Base-by-base conservation (phyloP, 2,113 vertebrate species). In the Lutjanus erythropterus region DNA sequence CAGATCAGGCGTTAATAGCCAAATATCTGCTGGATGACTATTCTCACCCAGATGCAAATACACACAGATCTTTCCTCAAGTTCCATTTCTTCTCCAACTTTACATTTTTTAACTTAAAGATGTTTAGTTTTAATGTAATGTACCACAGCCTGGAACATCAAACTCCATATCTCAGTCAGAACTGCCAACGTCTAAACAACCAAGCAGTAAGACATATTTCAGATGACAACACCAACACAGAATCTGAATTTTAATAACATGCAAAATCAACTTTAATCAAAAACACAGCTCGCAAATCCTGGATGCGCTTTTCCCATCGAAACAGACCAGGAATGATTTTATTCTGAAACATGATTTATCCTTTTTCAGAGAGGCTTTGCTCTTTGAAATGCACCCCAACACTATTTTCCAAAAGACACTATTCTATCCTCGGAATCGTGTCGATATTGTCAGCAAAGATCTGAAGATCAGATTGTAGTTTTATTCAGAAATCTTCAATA, bases 241-340 rank as follows among this genome's bases (percentile, higher is more conserved):
- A 56, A 44, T 60, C 16, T 23, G 1, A 69, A 55, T 53, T 67
- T 47, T 31, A 46, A 46, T 4, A 66, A 50, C n/a, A 18, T 50
- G 12, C 53, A 55, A 39, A 77, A 83, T 53, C n/a, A 50, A 31
- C 25, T 58, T 50, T 18, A 27, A 65, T 59, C 35, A 50, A 21
- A 46, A 59, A 47, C 23, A 33, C 16, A 75, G 19, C 61, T 53
- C 50, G 39, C 37, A 70, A 23, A 53, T 29, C 31, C 71, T 33
- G 27, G 29, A 59, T 25, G 23, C 52, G 52, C 10, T 35, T 33
- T 31, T 2, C 8, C 23, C 5, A 49, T 64, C 8, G 27, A 21
- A 53, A 55, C 21, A 55, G 25, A 59, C n/a, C n/a, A 23, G 41
- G 29, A 58, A 23, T 15, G 44, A 53, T 53, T 39, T 37, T 3